Evolutionary conservation across 2,113 vertebrate species (phyloP), one percentile per base, ranked within the genome.

Genomic region (Dolichotis patagonum): DNA sequence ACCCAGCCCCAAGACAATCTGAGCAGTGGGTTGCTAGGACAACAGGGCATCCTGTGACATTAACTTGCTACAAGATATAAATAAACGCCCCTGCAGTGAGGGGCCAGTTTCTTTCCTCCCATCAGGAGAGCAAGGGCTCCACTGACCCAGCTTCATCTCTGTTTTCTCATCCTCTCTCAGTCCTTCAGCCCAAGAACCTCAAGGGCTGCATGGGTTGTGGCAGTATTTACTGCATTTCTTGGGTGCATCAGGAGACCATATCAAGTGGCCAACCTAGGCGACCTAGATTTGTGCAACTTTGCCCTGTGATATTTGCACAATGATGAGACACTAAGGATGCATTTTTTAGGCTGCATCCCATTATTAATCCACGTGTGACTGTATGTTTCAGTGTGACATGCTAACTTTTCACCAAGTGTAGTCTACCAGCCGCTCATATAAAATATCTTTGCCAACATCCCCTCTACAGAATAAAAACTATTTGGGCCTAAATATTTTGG

Each of bases 391-490:
- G 32, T 43, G 54, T 3, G 4, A 30, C 7, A 41, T 49, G 56
- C 26, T 63, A 78, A 73, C 85, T 46, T 93, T 95, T 95, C 90
- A 41, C 49, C 32, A 87, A 67, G 1, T 3, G 65, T 35, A 41
- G 73, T 81, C 16, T 87, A 32, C 22, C 14, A 80, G n/a, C 3
- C 22, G 80, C 89, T 67, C 41, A 73, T 32, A 58, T n/a, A 93
- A 90, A 52, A 43, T 69, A 30, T 10, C 38, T 83, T 38, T 69
- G 14, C 5, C 13, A 41, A 22, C 46, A 85, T 65, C 28, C 26
- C 7, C 28, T 85, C 63, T 38, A 54, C 75, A 56, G 14, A 80
- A 2, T 46, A 17, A 84, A 90, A 63, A 24, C 46, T 54, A 4
- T 88, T 92, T 88, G 32, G n/a, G 13, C 7, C 22, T 35, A 71